A percentile compares a stretch with the other conserved stretches of the same genome.
Evolutionary conservation across 1,140 invertebrate genomes (phyloP).

Genomic region (Musca domestica): DNA sequence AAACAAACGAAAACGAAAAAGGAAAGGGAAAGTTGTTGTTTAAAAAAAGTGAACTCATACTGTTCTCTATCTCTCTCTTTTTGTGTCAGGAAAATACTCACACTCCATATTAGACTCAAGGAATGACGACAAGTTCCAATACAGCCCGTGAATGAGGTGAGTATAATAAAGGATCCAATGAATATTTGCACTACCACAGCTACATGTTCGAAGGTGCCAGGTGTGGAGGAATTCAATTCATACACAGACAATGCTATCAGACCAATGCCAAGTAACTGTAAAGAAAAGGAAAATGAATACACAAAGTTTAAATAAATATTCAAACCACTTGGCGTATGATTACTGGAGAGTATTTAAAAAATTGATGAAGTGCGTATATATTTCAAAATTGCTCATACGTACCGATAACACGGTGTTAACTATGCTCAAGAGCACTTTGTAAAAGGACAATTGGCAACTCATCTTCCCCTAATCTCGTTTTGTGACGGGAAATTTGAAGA

Average conservation of each 20-base stretch:
- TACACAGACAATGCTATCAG: conserved; percentile 45
- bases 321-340: neutral
- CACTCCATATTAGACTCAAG: conserved; percentile 45
- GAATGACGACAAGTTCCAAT: conserved; percentile 41
- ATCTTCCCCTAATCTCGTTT: neutral
- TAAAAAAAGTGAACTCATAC: neutral
- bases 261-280: conserved; percentile 44
- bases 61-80: neutral
- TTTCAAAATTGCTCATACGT: conserved; percentile 36
- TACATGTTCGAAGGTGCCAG: conserved; percentile 47
- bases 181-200: conserved; percentile 49
- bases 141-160: conserved; percentile 48
- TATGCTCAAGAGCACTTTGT: conserved; percentile 42
- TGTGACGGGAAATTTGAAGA: too few species aligned
- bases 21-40: neutral
- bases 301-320: neutral
- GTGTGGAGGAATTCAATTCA: conserved; percentile 43
- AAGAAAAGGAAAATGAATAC: neutral
- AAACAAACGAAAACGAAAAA: neutral
- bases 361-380: neutral
- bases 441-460: conserved; percentile 30
- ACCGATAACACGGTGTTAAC: conserved; percentile 48
- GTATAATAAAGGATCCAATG: conserved; percentile 47
- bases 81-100: conserved; percentile 28
- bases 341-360: neutral